These are phyloP conservation scores for Galerucella nymphaeae DNA, from an alignment of 2,888 invertebrate species.

Conservation along the genomic window DNA sequence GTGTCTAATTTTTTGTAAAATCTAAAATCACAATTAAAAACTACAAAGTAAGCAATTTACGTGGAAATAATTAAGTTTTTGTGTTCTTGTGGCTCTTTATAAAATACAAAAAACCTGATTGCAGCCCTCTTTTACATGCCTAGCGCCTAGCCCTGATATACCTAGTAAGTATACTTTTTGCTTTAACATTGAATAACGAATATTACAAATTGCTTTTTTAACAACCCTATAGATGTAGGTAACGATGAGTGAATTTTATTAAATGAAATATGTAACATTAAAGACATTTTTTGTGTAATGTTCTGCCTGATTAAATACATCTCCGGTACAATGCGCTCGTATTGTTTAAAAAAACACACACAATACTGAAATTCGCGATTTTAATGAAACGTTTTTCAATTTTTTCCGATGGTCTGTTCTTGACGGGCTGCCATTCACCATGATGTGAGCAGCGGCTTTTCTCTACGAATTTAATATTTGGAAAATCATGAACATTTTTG, in stretches of 20 bases:
- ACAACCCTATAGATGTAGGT: neutral
- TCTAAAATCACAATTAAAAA: too few species aligned
- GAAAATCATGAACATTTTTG: constrained; percentile 44
- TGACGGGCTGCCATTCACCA: constrained; percentile 54
- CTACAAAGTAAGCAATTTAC: too few species aligned
- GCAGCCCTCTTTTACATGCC: too few species aligned
- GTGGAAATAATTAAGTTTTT: too few species aligned
- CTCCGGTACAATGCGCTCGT: neutral
- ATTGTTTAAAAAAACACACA: constrained; percentile 33
- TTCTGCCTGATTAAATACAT: constrained; percentile 12
- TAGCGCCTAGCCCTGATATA: too few species aligned
- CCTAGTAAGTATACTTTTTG: too few species aligned
- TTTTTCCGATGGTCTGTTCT: constrained; percentile 44
- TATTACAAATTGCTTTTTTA: neutral
- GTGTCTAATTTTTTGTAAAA: too few species aligned
- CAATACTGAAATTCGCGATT: constrained; percentile 37
- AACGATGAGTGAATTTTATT: neutral
- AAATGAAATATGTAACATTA: neutral
- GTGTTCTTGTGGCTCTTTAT: too few species aligned
- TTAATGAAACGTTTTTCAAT: constrained; percentile 44
- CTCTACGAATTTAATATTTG: constrained; percentile 41
- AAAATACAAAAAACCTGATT: too few species aligned
- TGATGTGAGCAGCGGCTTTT: constrained; percentile 46
- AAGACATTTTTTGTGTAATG: neutral
- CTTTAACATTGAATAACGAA: too few species aligned